Evolutionary conservation across 1,140 invertebrate species (phyloP).

Genomic region (Lasioglossum baleicum): DNA sequence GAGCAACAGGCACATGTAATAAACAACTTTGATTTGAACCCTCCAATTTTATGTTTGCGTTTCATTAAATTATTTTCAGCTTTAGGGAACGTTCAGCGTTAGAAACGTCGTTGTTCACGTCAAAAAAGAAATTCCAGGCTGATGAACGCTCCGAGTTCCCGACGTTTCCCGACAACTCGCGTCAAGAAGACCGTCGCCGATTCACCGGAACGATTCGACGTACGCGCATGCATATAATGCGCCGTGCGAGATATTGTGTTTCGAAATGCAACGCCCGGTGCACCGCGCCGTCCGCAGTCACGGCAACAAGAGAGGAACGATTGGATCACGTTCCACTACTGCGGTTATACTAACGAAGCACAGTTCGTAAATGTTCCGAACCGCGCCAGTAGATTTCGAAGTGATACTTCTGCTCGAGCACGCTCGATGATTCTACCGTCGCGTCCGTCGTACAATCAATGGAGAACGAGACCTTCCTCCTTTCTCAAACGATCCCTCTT

Average conservation of each 20-base stretch:
- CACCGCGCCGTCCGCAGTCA: slow-evolving; percentile 40
- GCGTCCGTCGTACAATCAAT: slow-evolving; percentile 1
- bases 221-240: slow-evolving; percentile 23
- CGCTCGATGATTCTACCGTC: slow-evolving; percentile 19
- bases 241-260: slow-evolving; percentile 41
- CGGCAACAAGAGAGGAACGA: slow-evolving; percentile 49
- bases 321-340: slow-evolving; percentile 62
- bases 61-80: no score
- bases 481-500: background rate
- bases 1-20: no score
- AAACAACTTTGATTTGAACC: no score
- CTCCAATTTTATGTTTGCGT: no score
- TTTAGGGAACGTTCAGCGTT: no score
- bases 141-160: background rate
- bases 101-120: no score
- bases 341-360: slow-evolving; percentile 61
- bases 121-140: background rate
- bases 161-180: background rate
- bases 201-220: background rate
- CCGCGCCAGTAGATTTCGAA: slow-evolving; percentile 28
- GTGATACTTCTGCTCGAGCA: background rate
- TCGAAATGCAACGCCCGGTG: slow-evolving; percentile 49
- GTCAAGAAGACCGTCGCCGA: background rate
- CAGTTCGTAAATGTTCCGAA: slow-evolving; percentile 44
- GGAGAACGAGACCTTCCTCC: background rate